These are phyloP conservation scores for Aeoliscus strigatus DNA, from an alignment of 2,797 vertebrate genomes.

Conservation along the genomic window DNA sequence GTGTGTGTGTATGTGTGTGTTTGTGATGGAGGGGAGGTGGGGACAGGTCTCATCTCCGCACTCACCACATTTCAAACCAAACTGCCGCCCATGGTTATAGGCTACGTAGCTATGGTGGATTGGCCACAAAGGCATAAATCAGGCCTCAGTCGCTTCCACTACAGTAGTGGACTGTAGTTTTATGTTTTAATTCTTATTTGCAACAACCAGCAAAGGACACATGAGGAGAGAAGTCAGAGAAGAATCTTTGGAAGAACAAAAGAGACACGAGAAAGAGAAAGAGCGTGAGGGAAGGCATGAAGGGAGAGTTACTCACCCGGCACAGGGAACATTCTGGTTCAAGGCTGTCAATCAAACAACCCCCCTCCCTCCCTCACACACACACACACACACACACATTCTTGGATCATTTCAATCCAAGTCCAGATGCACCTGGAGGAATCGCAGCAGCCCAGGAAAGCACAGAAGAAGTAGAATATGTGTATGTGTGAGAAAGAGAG, in stretches of 20 bases:
- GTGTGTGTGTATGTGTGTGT: no score
- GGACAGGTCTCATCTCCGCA: no score
- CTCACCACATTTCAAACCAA: no score
- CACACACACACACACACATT: no score
- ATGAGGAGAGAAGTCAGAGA: constrained; percentile 25
- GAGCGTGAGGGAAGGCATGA: constrained; percentile 53
- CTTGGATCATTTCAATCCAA: constrained; percentile 29
- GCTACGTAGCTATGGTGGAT: no score
- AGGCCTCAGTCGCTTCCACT: no score
- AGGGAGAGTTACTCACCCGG: constrained; percentile 66
- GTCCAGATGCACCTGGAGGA: constrained; percentile 79
- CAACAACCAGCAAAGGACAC: constrained; percentile 14
- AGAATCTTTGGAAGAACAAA: constrained; percentile 27
- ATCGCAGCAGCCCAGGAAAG: constrained; percentile 63
- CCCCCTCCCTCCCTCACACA: constrained; percentile 8
- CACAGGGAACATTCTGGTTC: constrained; percentile 66
- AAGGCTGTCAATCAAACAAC: constrained; percentile 74
- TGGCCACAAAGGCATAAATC: no score
- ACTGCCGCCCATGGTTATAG: no score
- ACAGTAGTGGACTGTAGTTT: no score
- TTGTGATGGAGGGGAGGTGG: no score
- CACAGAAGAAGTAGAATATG: constrained; percentile 58
- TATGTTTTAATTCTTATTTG: no score
- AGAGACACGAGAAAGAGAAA: constrained; percentile 36
- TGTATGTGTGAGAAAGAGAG: constrained; percentile 53